Conservation (phyloP, 2,888 invertebrate species). For the Chesias legatella region DNA sequence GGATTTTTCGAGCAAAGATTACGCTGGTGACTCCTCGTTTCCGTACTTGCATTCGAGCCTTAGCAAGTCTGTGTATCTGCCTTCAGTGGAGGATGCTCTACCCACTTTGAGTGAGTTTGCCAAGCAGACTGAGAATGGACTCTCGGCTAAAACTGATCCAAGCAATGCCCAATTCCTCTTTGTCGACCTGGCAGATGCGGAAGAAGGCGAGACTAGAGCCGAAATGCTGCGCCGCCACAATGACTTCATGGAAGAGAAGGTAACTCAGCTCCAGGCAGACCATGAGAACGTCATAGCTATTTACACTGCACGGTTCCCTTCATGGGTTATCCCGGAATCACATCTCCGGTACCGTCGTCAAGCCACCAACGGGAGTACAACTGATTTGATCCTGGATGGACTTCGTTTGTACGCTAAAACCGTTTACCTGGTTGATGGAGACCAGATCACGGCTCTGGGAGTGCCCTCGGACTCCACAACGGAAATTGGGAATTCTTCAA, state of each 20-base stretch:
- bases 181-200: constrained; percentile 80
- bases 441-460: constrained; percentile 1
- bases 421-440: constrained; percentile 25
- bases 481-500: constrained; percentile 20
- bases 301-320: constrained; percentile 80
- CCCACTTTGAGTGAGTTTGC: constrained; percentile 72
- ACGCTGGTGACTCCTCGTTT: constrained; percentile 56
- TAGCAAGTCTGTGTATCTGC: constrained; percentile 72
- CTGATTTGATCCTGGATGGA: constrained; percentile 36
- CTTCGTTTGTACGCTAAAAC: constrained; percentile 42
- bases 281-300: constrained; percentile 74
- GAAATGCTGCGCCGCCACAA: constrained; percentile 82
- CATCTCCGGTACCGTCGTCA: constrained; percentile 49
- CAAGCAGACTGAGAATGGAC: constrained; percentile 57
- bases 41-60: constrained; percentile 59
- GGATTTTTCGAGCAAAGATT: constrained; percentile 76
- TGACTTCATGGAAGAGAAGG: constrained; percentile 77
- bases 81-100: constrained; percentile 82
- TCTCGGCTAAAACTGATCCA: constrained; percentile 54
- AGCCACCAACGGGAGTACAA: constrained; percentile 17
- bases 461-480: constrained; percentile 19
- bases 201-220: constrained; percentile 74
- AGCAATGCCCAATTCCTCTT: constrained; percentile 74
- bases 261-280: constrained; percentile 64
- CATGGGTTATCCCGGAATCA: constrained; percentile 60